Base-by-base conservation (phyloP, 2,888 invertebrate species). In the Orthonevra nobilis region DNA sequence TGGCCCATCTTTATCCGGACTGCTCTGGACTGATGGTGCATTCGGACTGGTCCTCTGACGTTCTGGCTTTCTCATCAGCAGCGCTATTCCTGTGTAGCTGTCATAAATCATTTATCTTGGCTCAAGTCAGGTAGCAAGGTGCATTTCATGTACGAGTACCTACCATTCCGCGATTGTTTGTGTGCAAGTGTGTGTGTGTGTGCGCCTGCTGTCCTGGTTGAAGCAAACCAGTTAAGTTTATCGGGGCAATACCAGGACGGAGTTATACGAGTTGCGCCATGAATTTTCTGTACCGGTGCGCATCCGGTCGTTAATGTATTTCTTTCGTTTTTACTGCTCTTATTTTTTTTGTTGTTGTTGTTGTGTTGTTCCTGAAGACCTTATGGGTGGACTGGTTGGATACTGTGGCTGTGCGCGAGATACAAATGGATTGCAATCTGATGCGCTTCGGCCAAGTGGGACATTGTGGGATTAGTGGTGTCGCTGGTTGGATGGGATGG, bases 51-150 rank as follows among this genome's bases (percentile, higher is more conserved):
- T 46, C 10, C 36, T 58, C 56, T 46, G 5, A 40, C 28, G 34
- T 44, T 26, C 52, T 66, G 54, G 72, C 64, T 79, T 79, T 79
- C 73, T 73, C 79, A 79, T 75, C 75, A 75, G 34, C 50, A 72
- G 52, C 58, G 52, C 72, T 73, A 61, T 73, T 66, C 79, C 73
- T 48, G 73, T 26, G 64, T 72, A 61, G 73, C 73, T 79, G 79
- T 79, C 79, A 79, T 79, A 79, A 79, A 79, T 79, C 79, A 79
- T 79, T 79, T 79, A 61, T 34, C 56, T 30, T 23, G 48, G 50
- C 73, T 79, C 66, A 79, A 79, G 73, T 56, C 79, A 79, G 79
- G 79, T 79, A 79, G 79, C 79, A 79, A 79, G 79, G 79, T 79
- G 79, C 79, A 79, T 79, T 79, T 68, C 66, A 66, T 66, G 66